Percentiles rank a stretch among this genome's conserved stretches.
Conservation (phyloP, 2,113 vertebrate species). For the Gymnocephalus cernua region DNA sequence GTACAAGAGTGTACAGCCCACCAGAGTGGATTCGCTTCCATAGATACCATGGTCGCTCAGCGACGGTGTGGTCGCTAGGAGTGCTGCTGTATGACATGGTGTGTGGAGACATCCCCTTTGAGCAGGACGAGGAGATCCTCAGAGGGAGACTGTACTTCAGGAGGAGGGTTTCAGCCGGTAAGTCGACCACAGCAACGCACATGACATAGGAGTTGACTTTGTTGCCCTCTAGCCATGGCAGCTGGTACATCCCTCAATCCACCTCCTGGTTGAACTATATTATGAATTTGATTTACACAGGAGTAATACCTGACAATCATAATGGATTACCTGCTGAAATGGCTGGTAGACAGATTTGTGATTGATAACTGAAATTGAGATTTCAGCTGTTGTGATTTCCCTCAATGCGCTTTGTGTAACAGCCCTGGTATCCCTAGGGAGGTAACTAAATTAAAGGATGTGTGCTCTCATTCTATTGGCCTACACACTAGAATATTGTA, state of each 20-base stretch:
- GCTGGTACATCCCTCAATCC: slow-evolving; percentile 37
- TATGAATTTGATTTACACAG: slow-evolving; percentile 18
- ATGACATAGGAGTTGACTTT: slow-evolving; percentile 17
- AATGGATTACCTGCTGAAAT: slow-evolving; percentile 15
- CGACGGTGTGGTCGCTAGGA: slow-evolving; percentile 97
- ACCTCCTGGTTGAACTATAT: not conserved
- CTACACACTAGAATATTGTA: slow-evolving; percentile 12
- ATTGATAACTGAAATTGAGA: not conserved
- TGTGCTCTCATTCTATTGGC: slow-evolving; percentile 22
- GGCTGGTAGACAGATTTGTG: slow-evolving; percentile 15
- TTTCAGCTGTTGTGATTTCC: slow-evolving; percentile 19
- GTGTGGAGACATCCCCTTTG: slow-evolving; percentile 98
- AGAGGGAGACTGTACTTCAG: slow-evolving; percentile 92
- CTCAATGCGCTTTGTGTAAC: slow-evolving; percentile 26
- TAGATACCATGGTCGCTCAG: slow-evolving; percentile 95
- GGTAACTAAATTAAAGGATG: slow-evolving; percentile 21
- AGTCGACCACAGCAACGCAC: slow-evolving; percentile 50
- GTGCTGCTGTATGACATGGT: slow-evolving; percentile 98
- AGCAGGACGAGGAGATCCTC: slow-evolving; percentile 97
- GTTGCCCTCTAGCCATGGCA: slow-evolving; percentile 68
- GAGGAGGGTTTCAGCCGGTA: slow-evolving; percentile 92
- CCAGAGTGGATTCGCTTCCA: slow-evolving; percentile 98
- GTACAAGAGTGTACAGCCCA: slow-evolving; percentile 96
- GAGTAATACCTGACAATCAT: slow-evolving; percentile 2
- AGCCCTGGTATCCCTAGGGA: not conserved